Base-by-base conservation (phyloP, 1,140 invertebrate genomes). In the Pollicipes pollicipes region DNA sequence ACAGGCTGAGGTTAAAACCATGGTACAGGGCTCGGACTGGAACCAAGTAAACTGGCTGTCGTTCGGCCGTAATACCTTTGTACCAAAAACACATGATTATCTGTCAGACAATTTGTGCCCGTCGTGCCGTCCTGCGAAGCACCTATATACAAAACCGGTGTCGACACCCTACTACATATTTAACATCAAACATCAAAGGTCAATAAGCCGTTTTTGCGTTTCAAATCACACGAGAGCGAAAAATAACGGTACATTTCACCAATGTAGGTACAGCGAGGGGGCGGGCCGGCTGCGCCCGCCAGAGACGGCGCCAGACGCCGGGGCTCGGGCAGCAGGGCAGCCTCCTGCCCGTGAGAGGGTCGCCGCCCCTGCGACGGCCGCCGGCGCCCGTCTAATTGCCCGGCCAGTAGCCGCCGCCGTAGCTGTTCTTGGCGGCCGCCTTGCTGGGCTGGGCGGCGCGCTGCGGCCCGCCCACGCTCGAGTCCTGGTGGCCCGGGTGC, bases 401-500 rank as follows among this genome's bases (percentile, higher is more conserved):
- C 45, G 45, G 45, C 45, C 45, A 58, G 45, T 58, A 58, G 6
- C 45, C 45, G 45, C 45, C 45, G 45, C 45, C 45, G 45, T 58
- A 58, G 45, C 45, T 58, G 21, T 58, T 58, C 45, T 58, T 58
- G 45, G 45, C 45, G 45, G 45, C 45, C 45, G 45, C 13, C 45
- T 58, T 58, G 45, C 2, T 6, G 45, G 45, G 13, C 13, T 10
- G 13, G 45, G 45, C 45, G 45, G 45, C 45, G 17, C 45, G 45
- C 45, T 58, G 45, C 45, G 45, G 45, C 2, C 45, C 45, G 6
- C 6, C 45, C 13, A 10, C 45, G 45, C 13, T 21, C 45, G 45
- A 58, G 13, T 58, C 45, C 13, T 10, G 13, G 45, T 58, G 76
- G 69, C 80, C 81, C 45, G 45, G 84, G 76, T 86, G 85, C 79